These are phyloP conservation scores for Trogon surrucura DNA, from an alignment of 2,113 vertebrate genomes.

Conservation along the genomic window DNA sequence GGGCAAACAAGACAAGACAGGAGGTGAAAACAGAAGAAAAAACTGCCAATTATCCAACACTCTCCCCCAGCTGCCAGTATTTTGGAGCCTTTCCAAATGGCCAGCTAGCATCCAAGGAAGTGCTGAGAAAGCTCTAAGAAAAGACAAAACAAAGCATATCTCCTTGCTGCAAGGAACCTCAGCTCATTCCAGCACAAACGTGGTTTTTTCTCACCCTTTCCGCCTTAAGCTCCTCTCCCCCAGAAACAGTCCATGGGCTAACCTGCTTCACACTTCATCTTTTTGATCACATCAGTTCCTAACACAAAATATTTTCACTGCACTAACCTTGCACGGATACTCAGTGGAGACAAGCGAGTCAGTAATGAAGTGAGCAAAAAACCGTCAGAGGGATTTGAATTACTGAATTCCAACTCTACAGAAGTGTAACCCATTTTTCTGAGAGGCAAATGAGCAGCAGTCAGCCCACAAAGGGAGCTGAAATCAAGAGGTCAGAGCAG, in stretches of 20 bases:
- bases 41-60: neutral
- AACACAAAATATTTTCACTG: neutral
- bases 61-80: neutral
- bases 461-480: conserved; percentile 28
- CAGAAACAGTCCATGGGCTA: neutral
- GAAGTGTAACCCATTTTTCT: neutral
- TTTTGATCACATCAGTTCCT: neutral
- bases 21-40: neutral
- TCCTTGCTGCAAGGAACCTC: neutral
- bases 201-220: neutral
- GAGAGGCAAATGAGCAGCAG: neutral
- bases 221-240: neutral
- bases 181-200: neutral
- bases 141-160: neutral
- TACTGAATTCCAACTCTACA: neutral
- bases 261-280: neutral
- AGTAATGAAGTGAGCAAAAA: neutral
- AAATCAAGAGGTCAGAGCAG: conserved; percentile 50
- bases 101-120: neutral
- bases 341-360: neutral
- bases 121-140: neutral
- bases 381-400: neutral
- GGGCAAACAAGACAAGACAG: neutral
- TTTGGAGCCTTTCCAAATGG: neutral
- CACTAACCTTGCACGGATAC: neutral